Base-by-base conservation (phyloP, 2,888 invertebrate species). In the Eucera pruinosa region DNA sequence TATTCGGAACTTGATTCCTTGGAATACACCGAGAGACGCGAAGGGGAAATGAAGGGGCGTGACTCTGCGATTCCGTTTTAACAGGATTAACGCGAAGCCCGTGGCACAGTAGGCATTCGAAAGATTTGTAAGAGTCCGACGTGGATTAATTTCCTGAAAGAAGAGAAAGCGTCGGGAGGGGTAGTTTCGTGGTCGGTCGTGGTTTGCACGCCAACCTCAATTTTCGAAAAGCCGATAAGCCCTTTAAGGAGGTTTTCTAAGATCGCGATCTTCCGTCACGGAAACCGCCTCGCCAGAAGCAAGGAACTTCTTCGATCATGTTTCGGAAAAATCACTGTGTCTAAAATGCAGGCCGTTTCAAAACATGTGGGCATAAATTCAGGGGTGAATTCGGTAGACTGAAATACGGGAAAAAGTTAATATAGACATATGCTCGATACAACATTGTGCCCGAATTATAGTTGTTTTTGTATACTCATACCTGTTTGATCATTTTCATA, bases 221-320 rank as follows among this genome's bases (percentile, higher is more conserved):
- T 83, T 83, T 83, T 68, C 79, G 82, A 48, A 73, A 69, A 64
- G 45, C 73, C 68, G 83, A 83, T 83, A 83, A 83, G 82, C 36
- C 61, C 61, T 13, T 65, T 50, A 65, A 73, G 67, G 57, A 73
- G 67, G 70, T 78, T 83, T 83, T 67, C 43, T n/a, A 25, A 62
- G 70, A 83, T 82, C 82, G 61, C 76, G 85, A 83, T 83, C 73
- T 60, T 11, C 30, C 57, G 82, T 84, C 83, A 84, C 83, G 83
- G 69, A 64, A 82, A 33, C 67, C 36, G 30, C 45, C 62, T 45
- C 18, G 70, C 54, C 41, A 48, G 36, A 43, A 23, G 9, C 3
- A 11, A 36, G 55, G 67, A 78, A 71, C 58, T 9, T 58, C 61
- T 50, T 15, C 54, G 25, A 45, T 30, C 50, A 66, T 43, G 60